Evolutionary conservation across 2,888 invertebrate genomes (phyloP).

Genomic region (Sarcophaga subvicina): DNA sequence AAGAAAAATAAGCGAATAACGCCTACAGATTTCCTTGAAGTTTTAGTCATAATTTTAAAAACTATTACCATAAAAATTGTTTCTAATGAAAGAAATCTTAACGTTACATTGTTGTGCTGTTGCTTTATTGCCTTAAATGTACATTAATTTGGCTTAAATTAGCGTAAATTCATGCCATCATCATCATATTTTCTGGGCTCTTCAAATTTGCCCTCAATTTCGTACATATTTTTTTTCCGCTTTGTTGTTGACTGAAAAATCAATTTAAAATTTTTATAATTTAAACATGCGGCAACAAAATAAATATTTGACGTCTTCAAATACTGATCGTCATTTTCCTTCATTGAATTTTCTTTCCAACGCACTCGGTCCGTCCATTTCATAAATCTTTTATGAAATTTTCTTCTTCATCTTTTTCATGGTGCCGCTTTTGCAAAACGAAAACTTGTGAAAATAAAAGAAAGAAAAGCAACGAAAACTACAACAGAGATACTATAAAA

Average conservation of each 20-base stretch:
- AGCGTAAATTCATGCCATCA: constrained; percentile 5
- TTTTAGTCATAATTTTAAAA: background rate
- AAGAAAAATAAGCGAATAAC: constrained; percentile 16
- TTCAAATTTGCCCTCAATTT: background rate
- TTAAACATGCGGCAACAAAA: constrained; percentile 32
- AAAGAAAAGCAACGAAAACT: background rate
- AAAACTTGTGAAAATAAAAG: constrained; percentile 34
- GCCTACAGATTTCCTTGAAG: constrained; percentile 31
- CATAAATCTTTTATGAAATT: constrained; percentile 62
- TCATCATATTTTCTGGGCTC: constrained; percentile 2
- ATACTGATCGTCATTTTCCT: constrained; percentile 8
- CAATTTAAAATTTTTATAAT: constrained; percentile 7
- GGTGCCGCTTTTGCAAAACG: constrained; percentile 38
- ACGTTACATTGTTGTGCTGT: background rate
- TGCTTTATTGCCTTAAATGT: constrained; percentile 30
- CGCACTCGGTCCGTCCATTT: constrained; percentile 63
- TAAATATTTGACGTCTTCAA: constrained; percentile 38
- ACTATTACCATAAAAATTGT: background rate
- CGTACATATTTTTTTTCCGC: no score
- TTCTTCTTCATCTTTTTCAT: constrained; percentile 38
- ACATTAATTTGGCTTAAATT: constrained; percentile 44
- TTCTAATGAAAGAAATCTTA: constrained; percentile 20
- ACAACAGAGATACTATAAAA: background rate
- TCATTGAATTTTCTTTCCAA: constrained; percentile 62
- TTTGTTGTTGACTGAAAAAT: background rate